phyloP scores from a whole-genome alignment of 2,113 vertebrate genomes.

The Poeciliopsis prolifica region DNA sequence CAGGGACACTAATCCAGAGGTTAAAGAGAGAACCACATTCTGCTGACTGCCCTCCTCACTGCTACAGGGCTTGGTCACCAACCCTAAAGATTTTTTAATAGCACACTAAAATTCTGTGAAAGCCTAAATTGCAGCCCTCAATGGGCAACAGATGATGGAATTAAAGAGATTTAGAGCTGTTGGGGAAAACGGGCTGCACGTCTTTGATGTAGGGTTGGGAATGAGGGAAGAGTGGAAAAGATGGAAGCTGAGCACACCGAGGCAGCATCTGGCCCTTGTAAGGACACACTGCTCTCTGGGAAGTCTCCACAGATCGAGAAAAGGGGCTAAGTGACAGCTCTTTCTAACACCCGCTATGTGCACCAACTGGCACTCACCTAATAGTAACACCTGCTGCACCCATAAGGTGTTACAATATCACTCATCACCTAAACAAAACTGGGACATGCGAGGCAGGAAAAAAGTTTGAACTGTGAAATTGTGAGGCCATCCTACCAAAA shows the following conservation, averaged over 20 bases:
- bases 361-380: slow-evolving; percentile 48
- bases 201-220: slow-evolving; percentile 72
- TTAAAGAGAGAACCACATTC: slow-evolving; percentile 53
- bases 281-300: slow-evolving; percentile 57
- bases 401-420: slow-evolving; percentile 60
- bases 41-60: slow-evolving; percentile 54
- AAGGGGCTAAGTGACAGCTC: slow-evolving; percentile 58
- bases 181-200: slow-evolving; percentile 54
- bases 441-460: slow-evolving; percentile 38
- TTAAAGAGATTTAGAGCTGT: slow-evolving; percentile 79
- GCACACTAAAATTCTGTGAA: slow-evolving; percentile 76
- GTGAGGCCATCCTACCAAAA: slow-evolving; percentile 13
- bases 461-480: slow-evolving; percentile 39
- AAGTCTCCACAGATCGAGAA: slow-evolving; percentile 53
- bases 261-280: slow-evolving; percentile 70
- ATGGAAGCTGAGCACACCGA: slow-evolving; percentile 66
- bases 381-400: slow-evolving; percentile 69
- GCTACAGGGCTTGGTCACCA: slow-evolving; percentile 58
- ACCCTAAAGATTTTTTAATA: slow-evolving; percentile 75
- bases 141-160: slow-evolving; percentile 81
- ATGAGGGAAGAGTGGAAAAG: slow-evolving; percentile 54
- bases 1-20: slow-evolving; percentile 45
- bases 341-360: slow-evolving; percentile 52
- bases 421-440: slow-evolving; percentile 61
- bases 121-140: slow-evolving; percentile 77